A percentile compares a stretch with the other conserved stretches of the same genome.
phyloP scores from a whole-genome alignment of 2,888 invertebrate genomes.

The Synanthedon formicaeformis region DNA sequence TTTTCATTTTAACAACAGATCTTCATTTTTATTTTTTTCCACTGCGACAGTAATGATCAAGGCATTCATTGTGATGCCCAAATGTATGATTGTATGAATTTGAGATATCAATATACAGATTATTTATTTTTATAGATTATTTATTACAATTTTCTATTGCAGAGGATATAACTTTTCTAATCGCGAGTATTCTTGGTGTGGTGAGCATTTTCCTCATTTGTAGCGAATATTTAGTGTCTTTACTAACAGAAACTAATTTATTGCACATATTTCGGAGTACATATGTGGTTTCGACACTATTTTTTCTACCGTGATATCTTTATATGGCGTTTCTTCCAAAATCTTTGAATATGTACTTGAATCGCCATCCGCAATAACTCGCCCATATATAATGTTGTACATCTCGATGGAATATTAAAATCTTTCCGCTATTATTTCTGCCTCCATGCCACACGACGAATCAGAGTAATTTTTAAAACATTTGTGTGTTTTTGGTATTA shows the following conservation, averaged over 20 bases:
- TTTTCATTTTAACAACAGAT: no score
- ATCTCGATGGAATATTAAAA: background rate
- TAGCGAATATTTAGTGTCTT: background rate
- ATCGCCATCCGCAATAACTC: background rate
- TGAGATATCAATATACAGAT: no score
- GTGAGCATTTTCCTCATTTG: background rate
- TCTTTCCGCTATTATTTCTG: conserved; percentile 1
- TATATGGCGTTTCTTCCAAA: background rate
- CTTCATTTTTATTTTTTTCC: no score
- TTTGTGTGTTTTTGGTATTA: background rate
- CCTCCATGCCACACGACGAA: background rate
- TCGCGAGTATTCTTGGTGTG: background rate
- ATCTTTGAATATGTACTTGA: background rate
- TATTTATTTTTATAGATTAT: no score
- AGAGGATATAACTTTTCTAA: background rate
- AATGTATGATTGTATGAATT: no score
- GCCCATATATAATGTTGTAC: background rate
- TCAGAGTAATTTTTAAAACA: background rate
- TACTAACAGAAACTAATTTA: conserved; percentile 1
- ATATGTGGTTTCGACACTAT: conserved; percentile 3
- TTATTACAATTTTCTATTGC: no score
- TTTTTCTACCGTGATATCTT: background rate
- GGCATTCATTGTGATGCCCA: no score
- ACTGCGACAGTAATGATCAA: no score
- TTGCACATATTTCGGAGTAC: conserved; percentile 1